phyloP scores from a whole-genome alignment of 2,888 invertebrate species.

The Chrysomela aeneicollis region DNA sequence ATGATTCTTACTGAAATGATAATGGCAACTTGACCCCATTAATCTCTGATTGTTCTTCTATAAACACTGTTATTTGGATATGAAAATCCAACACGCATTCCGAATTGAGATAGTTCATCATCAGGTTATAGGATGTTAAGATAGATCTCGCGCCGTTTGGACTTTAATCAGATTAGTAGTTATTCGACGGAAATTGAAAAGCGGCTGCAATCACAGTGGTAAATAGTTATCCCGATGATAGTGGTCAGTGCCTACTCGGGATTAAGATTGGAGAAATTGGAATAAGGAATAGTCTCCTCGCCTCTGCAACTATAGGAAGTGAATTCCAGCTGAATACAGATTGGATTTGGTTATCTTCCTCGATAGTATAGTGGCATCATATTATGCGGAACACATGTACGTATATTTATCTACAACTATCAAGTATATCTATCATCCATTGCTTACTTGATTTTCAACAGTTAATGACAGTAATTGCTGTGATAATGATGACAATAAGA shows the following conservation, averaged over 20 bases:
- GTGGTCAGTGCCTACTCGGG: slow-evolving; percentile 27
- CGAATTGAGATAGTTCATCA: slow-evolving; percentile 32
- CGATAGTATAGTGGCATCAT: neutral
- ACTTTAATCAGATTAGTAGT: slow-evolving; percentile 54
- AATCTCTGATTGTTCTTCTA: slow-evolving; percentile 44
- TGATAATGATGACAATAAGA: too few species aligned
- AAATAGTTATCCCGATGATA: slow-evolving; percentile 31
- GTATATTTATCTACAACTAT: too few species aligned
- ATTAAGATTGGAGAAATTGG: slow-evolving; percentile 19
- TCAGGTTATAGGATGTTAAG: slow-evolving; percentile 25
- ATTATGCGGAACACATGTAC: neutral
- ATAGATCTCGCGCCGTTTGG: slow-evolving; percentile 28
- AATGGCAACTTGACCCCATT: slow-evolving; percentile 41
- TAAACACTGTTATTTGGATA: slow-evolving; percentile 38
- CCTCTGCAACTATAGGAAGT: slow-evolving; percentile 4
- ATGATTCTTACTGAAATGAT: slow-evolving; percentile 37
- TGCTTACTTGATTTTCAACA: too few species aligned
- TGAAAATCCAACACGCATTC: slow-evolving; percentile 32
- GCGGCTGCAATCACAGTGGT: slow-evolving; percentile 37
- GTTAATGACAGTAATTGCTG: too few species aligned
- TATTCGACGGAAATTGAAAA: slow-evolving; percentile 56
- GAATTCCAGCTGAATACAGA: neutral
- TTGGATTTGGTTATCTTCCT: neutral
- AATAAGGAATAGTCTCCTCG: slow-evolving; percentile 22
- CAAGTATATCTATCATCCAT: too few species aligned